These are phyloP conservation scores for Neodiprion pinetum DNA, from an alignment of 1,140 invertebrate species.

Conservation along the genomic window DNA sequence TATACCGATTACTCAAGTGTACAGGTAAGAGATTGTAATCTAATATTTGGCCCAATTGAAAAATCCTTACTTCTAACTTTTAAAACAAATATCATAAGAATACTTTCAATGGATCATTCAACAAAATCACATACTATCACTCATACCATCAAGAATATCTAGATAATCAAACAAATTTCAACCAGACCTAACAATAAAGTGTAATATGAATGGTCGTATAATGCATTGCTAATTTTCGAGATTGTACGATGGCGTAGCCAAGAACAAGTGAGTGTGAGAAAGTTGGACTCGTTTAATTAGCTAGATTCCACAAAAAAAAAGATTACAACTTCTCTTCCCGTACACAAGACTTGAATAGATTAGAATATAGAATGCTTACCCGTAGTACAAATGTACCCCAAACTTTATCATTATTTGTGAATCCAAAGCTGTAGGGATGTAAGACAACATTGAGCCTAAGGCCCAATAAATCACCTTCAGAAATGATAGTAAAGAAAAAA, in stretches of 20 bases:
- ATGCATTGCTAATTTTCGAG: neutral
- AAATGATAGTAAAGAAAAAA: neutral
- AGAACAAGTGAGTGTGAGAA: neutral
- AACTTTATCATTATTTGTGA: slow-evolving; percentile 37
- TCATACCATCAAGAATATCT: too few species aligned
- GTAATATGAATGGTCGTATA: too few species aligned
- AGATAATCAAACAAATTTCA: too few species aligned
- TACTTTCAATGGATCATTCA: too few species aligned
- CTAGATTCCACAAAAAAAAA: slow-evolving; percentile 31
- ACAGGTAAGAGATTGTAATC: slow-evolving; percentile 24
- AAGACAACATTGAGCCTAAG: slow-evolving; percentile 20
- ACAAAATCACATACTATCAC: too few species aligned
- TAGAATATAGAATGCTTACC: slow-evolving; percentile 43
- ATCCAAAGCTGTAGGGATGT: slow-evolving; percentile 45
- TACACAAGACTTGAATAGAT: neutral
- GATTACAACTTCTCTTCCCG: slow-evolving; percentile 41
- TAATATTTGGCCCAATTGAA: neutral
- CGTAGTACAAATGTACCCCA: slow-evolving; percentile 38
- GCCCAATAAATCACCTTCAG: slow-evolving; percentile 1
- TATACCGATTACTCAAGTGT: neutral
- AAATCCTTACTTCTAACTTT: too few species aligned
- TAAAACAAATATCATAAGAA: too few species aligned
- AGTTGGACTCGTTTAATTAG: neutral
- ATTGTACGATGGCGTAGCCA: neutral
- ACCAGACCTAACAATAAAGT: too few species aligned